Percentiles rank a stretch among this genome's conserved stretches.
phyloP scores from a whole-genome alignment of 2,888 invertebrate species.

The Ditula angustiorana region DNA sequence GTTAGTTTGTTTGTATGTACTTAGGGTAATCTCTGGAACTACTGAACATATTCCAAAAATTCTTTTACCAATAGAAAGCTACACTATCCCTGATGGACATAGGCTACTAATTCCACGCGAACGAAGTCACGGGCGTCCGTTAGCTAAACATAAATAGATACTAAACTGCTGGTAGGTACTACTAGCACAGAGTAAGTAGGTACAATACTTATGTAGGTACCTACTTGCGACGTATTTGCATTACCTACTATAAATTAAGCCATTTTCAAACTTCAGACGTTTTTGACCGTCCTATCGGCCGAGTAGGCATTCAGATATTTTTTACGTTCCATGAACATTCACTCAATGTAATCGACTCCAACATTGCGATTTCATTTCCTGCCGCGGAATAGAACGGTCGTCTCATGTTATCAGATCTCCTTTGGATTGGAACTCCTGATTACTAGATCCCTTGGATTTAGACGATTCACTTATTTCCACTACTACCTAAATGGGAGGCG shows the following conservation, averaged over 20 bases:
- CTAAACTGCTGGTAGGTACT: too few relatives aligned
- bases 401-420: constrained; percentile 49
- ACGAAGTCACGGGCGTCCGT: too few relatives aligned
- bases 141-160: too few relatives aligned
- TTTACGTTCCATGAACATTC: constrained; percentile 37
- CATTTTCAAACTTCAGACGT: too few relatives aligned
- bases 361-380: constrained; percentile 47
- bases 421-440: constrained; percentile 51
- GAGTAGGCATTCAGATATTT: constrained; percentile 15
- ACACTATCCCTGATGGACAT: too few relatives aligned
- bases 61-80: too few relatives aligned
- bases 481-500: constrained; percentile 7
- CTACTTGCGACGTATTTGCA: too few relatives aligned
- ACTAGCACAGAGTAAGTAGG: neutral
- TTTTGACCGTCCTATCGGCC: too few relatives aligned
- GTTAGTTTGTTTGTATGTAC: too few relatives aligned
- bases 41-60: too few relatives aligned
- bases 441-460: constrained; percentile 51
- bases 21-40: too few relatives aligned
- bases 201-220: neutral
- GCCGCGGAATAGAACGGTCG: constrained; percentile 43
- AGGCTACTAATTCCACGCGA: too few relatives aligned
- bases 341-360: constrained; percentile 41
- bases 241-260: neutral
- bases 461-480: constrained; percentile 48